Evolutionary conservation across 2,113 vertebrate genomes (phyloP), one percentile per base, ranked within the genome.

Genomic region (Cottus gobio): DNA sequence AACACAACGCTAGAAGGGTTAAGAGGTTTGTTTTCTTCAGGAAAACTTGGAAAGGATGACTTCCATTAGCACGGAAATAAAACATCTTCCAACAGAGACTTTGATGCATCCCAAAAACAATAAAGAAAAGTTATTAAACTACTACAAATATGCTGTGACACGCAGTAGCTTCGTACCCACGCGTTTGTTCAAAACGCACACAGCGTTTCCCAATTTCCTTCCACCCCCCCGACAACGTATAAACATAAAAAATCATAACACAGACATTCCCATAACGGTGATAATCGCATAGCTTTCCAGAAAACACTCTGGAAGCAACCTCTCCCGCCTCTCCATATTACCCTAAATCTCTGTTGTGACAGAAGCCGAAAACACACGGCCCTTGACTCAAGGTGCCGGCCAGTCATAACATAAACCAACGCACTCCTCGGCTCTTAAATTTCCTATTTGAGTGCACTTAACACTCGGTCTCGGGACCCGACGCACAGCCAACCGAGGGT

Each of bases 341-440:
- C 24, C 50, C 52, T 83, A 79, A 85, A 87, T 88, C 84, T 85
- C 34, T 37, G 30, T 18, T 67, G 72, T 70, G 83, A 83, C 85
- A 82, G 73, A 2, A 56, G 63, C 64, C 75, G 31, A 82, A 88
- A 87, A 85, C 80, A 90, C 63, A 30, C 63, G 20, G 69, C 50
- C 52, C 66, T 88, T 61, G 79, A 75, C 70, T 86, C 54, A 44
- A 86, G 82, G 80, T 89, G 85, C 77, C 36, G 76, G 77, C 60
- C 79, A 81, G 78, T 84, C 79, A 77, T 85, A 86, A 89, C 80
- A 86, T 87, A 91, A 91, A 92, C 88, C 0, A 80, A 84, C 73
- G n/a, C 72, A n/a, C 76, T 82, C 64, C 75, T 76, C 20, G 1
- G 13, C 83, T 86, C 82, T 75, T 87, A 77, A 84, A 87, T 85